Conservation (phyloP, 2,113 vertebrate genomes). For the Dolichallabes microphthalmus region DNA sequence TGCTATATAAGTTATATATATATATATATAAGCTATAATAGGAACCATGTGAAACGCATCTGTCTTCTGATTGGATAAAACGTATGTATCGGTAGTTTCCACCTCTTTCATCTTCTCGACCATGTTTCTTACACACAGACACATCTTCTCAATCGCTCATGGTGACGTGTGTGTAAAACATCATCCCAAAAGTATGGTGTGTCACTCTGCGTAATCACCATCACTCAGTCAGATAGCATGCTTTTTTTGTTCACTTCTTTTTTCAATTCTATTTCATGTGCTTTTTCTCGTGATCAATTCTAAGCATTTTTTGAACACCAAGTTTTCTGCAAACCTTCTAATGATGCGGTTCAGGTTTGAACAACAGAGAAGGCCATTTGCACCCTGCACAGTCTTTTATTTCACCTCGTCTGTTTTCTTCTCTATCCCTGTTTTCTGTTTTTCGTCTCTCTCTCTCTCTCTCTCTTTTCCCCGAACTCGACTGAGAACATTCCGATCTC, state of each 20-base stretch:
- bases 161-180: not conserved
- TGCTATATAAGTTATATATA: too few relatives aligned
- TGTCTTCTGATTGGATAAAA: not conserved
- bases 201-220: not conserved
- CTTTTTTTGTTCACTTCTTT: too few relatives aligned
- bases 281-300: not conserved
- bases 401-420: not conserved
- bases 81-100: not conserved
- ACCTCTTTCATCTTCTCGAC: not conserved
- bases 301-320: not conserved
- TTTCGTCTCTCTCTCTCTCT: not conserved
- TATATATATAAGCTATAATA: too few relatives aligned
- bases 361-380: not conserved
- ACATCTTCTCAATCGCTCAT: not conserved
- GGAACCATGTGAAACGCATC: not conserved
- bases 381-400: not conserved
- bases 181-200: not conserved
- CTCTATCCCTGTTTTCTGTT: not conserved
- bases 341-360: not conserved
- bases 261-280: not conserved
- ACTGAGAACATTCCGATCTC: conserved; percentile 48
- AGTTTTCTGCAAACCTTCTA: not conserved
- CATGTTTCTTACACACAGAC: not conserved
- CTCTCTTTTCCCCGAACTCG: not conserved
- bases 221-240: not conserved